These are phyloP conservation scores for Tenodera sinensis DNA, from an alignment of 2,888 invertebrate species.

Conservation along the genomic window DNA sequence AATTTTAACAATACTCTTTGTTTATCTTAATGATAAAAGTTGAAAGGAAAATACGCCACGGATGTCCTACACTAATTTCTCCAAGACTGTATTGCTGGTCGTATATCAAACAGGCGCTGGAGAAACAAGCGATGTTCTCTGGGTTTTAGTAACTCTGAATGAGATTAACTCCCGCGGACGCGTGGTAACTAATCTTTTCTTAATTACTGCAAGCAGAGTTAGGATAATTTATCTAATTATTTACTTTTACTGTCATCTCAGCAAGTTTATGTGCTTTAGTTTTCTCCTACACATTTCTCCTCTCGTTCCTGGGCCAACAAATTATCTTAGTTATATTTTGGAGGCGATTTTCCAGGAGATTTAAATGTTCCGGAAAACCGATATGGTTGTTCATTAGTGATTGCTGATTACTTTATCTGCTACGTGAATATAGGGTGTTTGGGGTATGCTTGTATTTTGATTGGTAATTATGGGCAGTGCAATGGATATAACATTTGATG, in stretches of 20 bases:
- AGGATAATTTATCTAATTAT: neutral
- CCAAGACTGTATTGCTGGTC: neutral
- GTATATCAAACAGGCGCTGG: neutral
- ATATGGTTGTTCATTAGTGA: no score
- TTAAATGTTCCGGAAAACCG: neutral
- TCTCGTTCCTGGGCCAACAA: neutral
- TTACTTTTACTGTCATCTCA: neutral
- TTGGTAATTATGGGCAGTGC: no score
- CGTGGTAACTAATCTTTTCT: neutral
- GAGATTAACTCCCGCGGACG: neutral
- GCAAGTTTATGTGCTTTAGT: neutral
- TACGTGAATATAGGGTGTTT: no score
- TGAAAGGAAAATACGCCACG: no score
- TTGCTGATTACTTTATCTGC: no score
- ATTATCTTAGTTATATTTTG: no score
- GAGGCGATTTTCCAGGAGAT: neutral
- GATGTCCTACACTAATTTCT: neutral
- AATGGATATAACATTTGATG: no score
- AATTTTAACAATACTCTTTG: no score
- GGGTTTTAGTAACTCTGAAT: neutral
- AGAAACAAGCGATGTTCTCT: neutral
- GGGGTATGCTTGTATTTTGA: no score
- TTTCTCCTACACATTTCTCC: neutral
- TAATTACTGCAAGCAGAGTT: neutral
- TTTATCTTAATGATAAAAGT: no score